phyloP scores from a whole-genome alignment of 2,797 vertebrate genomes.

The Parotocinclus haroldoi region DNA sequence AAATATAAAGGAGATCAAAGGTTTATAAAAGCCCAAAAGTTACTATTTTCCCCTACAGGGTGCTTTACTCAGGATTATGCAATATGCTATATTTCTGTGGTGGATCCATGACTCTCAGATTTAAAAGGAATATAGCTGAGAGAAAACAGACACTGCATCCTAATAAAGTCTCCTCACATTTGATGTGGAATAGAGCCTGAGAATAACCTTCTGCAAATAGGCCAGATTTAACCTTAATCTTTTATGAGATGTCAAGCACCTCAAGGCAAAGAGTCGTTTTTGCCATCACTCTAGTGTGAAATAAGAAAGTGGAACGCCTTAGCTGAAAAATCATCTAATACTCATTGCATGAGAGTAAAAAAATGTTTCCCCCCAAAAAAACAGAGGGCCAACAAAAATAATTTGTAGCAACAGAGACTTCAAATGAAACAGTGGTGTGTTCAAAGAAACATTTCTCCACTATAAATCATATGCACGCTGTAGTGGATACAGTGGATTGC shows the following conservation, averaged over 20 bases:
- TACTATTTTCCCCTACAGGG: not conserved
- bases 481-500: slow-evolving; percentile 31
- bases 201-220: slow-evolving; percentile 48
- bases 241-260: slow-evolving; percentile 38
- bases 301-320: slow-evolving; percentile 43
- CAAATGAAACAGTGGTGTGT: slow-evolving; percentile 18
- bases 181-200: slow-evolving; percentile 22
- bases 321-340: slow-evolving; percentile 45
- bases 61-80: slow-evolving; percentile 8
- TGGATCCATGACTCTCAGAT: slow-evolving; percentile 6
- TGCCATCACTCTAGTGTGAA: slow-evolving; percentile 43
- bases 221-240: slow-evolving; percentile 41
- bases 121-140: slow-evolving; percentile 10
- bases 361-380: not conserved
- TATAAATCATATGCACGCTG: slow-evolving; percentile 31
- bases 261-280: slow-evolving; percentile 39
- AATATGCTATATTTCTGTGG: slow-evolving; percentile 2
- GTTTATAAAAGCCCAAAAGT: not conserved
- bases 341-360: slow-evolving; percentile 25
- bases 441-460: slow-evolving; percentile 18
- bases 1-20: too few species aligned
- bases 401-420: slow-evolving; percentile 25
- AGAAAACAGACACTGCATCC: slow-evolving; percentile 9
- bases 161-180: slow-evolving; percentile 42
- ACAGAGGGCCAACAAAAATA: slow-evolving; percentile 26